Conservation (phyloP, 2,113 vertebrate genomes). For the Morone chrysops region DNA sequence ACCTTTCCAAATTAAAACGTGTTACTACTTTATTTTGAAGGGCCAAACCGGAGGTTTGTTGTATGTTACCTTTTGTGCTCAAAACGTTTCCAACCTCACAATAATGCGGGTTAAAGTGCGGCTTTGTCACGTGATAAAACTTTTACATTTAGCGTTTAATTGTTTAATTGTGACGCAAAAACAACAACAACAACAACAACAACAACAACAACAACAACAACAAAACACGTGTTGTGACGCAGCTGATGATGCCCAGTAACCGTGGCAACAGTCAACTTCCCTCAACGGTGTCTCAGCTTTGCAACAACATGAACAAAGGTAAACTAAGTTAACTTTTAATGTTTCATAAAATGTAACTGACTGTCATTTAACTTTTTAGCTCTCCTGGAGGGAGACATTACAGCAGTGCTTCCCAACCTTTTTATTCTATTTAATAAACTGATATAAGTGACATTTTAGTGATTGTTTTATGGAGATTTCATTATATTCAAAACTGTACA, state of each 20-base stretch:
- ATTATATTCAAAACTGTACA: too few relatives aligned
- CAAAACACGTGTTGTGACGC: too few relatives aligned
- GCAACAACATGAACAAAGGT: background rate
- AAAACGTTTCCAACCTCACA: background rate
- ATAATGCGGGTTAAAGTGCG: too few relatives aligned
- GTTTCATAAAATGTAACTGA: background rate
- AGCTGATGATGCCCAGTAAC: background rate
- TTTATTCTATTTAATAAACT: too few relatives aligned
- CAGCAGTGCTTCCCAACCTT: too few relatives aligned
- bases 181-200: background rate
- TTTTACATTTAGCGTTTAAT: too few relatives aligned
- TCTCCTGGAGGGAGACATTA: background rate
- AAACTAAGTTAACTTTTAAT: background rate
- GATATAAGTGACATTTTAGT: too few relatives aligned
- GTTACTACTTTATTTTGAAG: slow-evolving; percentile 4
- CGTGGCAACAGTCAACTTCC: slow-evolving; percentile 6
- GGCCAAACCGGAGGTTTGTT: background rate
- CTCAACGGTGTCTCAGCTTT: background rate
- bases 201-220: too few relatives aligned
- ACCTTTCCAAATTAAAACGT: background rate
- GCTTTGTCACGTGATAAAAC: too few relatives aligned
- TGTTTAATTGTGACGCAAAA: background rate
- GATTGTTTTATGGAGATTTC: too few relatives aligned
- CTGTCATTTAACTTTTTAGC: background rate
- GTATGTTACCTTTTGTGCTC: background rate